These are phyloP conservation scores for Clepsis dumicolana DNA, from an alignment of 2,888 invertebrate species.

Conservation along the genomic window DNA sequence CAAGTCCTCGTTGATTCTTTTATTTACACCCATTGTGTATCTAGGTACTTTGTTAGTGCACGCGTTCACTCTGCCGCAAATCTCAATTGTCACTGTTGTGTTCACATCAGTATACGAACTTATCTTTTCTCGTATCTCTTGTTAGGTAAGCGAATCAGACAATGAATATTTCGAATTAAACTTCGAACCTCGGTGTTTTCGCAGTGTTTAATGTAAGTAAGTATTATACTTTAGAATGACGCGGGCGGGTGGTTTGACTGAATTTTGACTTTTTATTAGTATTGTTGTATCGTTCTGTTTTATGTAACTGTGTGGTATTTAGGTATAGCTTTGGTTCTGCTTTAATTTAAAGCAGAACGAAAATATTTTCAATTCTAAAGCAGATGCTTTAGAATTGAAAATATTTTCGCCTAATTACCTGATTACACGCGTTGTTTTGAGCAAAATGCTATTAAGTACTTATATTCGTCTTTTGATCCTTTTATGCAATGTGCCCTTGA, in stretches of 20 bases:
- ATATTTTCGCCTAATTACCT: too few species aligned
- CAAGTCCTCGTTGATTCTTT: slow-evolving; percentile 87
- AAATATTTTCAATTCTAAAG: too few species aligned
- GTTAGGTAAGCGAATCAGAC: neutral
- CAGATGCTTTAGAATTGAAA: too few species aligned
- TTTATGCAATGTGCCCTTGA: neutral
- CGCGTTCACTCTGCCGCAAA: neutral
- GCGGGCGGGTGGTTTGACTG: too few species aligned
- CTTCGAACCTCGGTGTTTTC: neutral
- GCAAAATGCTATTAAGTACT: too few species aligned
- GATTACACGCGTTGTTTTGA: too few species aligned
- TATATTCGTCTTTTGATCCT: neutral
- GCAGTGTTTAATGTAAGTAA: too few species aligned
- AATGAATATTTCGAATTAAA: neutral
- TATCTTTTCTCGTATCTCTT: slow-evolving; percentile 1
- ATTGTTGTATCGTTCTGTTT: too few species aligned
- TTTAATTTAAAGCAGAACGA: too few species aligned
- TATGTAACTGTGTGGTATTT: too few species aligned
- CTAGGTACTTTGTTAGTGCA: neutral
- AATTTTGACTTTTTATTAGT: too few species aligned
- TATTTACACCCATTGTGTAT: slow-evolving; percentile 52
- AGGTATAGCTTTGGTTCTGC: too few species aligned
- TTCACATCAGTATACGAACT: neutral
- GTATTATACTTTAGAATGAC: neutral
- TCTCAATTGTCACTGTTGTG: neutral